Base-by-base conservation (phyloP, 2,113 vertebrate genomes). In the Cathartes aura region DNA sequence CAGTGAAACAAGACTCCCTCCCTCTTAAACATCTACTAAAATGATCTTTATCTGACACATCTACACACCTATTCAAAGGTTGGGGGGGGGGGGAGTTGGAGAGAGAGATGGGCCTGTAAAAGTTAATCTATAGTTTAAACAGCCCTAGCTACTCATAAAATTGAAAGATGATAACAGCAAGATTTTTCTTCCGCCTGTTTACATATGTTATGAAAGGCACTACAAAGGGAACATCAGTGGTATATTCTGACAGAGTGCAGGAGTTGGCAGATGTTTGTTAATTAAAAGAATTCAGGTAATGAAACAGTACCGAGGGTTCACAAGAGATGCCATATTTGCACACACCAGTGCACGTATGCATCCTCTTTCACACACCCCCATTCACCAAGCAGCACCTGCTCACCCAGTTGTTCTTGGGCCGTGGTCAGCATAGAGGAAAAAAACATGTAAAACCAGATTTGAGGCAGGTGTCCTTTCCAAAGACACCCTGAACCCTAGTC, bases 281-380 rank as follows among this genome's bases (percentile, higher is more conserved):
- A 98, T 98, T 97, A 98, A 97, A 98, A 98, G 97, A 98, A 97
- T 97, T 97, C 97, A 97, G 97, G 97, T 98, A 97, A 97, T 97
- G 96, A 95, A 98, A 98, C 75, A 59, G 87, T 87, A 93, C 73
- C 0, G 8, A 82, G 81, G 56, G 93, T 91, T 97, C 89, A 90
- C 84, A 36, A 84, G 66, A 95, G 89, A 79, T 93, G 75, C 48
- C 63, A 66, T 66, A 81, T 85, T 92, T 93, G 62, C 91, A 81
- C 81, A 72, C 6, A 8, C 50, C 71, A 72, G 92, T 67, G 43
- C 91, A 93, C 5, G 16, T 63, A 27, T 85, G 40, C 74, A 26
- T 71, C 26, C 32, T 91, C 67, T 93, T 86, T 90, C 79, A 67
- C n/a, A 66, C 42, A 29, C 9, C 40, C 52, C 29, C 15, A 12